Evolutionary conservation across 2,888 invertebrate genomes (phyloP), one percentile per base, ranked within the genome.

Genomic region (Ceramica pisi): DNA sequence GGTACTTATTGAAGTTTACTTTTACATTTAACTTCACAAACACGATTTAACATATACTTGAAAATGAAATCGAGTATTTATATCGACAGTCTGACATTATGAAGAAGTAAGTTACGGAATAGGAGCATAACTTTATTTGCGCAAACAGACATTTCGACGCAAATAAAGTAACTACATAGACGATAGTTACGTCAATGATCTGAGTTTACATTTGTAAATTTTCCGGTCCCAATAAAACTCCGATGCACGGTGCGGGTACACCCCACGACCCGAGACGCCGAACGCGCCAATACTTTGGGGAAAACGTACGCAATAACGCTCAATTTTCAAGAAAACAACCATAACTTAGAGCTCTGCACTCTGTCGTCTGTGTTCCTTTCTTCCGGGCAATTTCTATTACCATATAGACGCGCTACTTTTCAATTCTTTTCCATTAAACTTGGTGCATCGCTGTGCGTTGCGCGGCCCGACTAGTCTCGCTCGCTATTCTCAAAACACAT

Each of bases 361-460:
- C 92, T 90, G 94, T 93, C 94, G 93, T 93, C 93, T 94, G 91
- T 94, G 92, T 93, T 95, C 92, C 93, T 94, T 95, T 95, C 95
- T 95, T 95, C 95, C 95, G 92, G 95, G 93, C 95, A 95, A 95
- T 95, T 95, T 96, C 94, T 95, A 96, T 96, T 96, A 95, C 95
- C 96, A 96, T 96, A 96, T 95, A 96, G 96, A 96, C 94, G 92
- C 93, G 95, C 94, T 95, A 95, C 95, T 96, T 95, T 95, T 96
- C 95, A 95, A 95, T 95, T 95, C 96, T 95, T 95, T 95, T 95
- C 95, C 95, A 96, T 95, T 96, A 95, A 95, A 96, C 92, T 96
- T 94, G 94, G 94, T 94, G 94, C 95, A 95, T 94, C 92, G 94
- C 87, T 87, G 92, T 94, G 95, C 94, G 94, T 95, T 94, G 92